Evolutionary conservation across 2,888 invertebrate species (phyloP).

Genomic region (Synergus gifuensis): DNA sequence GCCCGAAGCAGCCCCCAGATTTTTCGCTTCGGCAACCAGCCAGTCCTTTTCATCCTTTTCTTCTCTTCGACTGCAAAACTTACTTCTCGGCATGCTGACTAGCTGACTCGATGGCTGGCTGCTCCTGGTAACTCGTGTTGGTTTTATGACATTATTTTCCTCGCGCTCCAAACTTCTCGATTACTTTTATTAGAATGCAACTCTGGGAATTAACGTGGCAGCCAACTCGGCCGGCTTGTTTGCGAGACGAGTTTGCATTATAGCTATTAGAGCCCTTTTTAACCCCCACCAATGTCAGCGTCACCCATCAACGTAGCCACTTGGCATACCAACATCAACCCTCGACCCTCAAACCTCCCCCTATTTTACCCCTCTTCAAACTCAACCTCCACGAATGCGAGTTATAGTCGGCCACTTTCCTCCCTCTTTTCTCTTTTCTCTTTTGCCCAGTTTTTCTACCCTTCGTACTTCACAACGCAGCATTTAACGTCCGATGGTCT

Average conservation of each 20-base stretch:
- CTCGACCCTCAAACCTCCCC: not conserved
- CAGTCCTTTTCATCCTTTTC: conserved; percentile 50
- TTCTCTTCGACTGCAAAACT: conserved; percentile 55
- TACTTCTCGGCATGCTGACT: conserved; percentile 55
- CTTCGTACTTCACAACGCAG: conserved; percentile 30
- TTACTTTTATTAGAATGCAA: conserved; percentile 72
- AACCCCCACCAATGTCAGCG: conserved; percentile 10
- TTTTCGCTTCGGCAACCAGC: conserved; percentile 57
- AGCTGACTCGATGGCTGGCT: conserved; percentile 56
- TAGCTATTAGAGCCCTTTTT: conserved; percentile 3
- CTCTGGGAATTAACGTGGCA: conserved; percentile 52
- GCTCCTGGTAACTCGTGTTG: conserved; percentile 51
- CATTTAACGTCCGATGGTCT: conserved; percentile 37
- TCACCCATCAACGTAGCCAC: conserved; percentile 23
- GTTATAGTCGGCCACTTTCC: conserved; percentile 34
- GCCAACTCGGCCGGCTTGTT: conserved; percentile 27
- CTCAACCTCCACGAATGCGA: conserved; percentile 24
- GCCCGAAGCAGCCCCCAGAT: not conserved
- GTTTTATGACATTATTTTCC: conserved; percentile 70
- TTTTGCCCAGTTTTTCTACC: conserved; percentile 16
- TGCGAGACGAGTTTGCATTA: conserved; percentile 32
- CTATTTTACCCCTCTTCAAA: not conserved
- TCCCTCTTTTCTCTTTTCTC: conserved; percentile 1
- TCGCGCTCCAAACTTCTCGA: conserved; percentile 68
- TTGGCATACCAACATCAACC: conserved; percentile 15